phyloP scores from a whole-genome alignment of 2,797 vertebrate species.

The Falco rusticolus region DNA sequence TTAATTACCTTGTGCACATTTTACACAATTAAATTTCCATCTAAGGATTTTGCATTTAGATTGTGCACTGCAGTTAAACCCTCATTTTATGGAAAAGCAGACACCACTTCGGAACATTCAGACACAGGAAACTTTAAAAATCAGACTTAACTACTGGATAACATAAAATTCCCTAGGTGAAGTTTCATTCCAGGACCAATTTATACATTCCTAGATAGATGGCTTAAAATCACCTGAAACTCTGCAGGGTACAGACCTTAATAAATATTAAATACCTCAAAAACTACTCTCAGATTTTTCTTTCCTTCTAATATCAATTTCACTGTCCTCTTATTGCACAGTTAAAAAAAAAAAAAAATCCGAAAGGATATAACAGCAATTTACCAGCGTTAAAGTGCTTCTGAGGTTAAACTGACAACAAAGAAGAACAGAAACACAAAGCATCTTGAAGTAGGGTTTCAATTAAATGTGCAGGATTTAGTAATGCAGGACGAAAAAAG shows the following conservation, averaged over 20 bases:
- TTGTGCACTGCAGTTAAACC: conserved; percentile 66
- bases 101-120: conserved; percentile 33
- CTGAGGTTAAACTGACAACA: conserved; percentile 80
- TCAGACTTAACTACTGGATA: conserved; percentile 78
- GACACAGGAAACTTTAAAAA: conserved; percentile 64
- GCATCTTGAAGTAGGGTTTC: conserved; percentile 82
- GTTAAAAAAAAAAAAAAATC: conserved; percentile 64
- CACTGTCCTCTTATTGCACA: conserved; percentile 48
- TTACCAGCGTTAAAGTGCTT: conserved; percentile 78
- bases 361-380: conserved; percentile 80
- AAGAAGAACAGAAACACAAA: conserved; percentile 76
- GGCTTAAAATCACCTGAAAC: conserved; percentile 75
- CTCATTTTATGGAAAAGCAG: conserved; percentile 54
- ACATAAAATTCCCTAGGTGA: conserved; percentile 73
- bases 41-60: conserved; percentile 76
- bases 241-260: conserved; percentile 67
- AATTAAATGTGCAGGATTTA: conserved; percentile 82
- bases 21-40: conserved; percentile 80
- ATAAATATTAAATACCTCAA: conserved; percentile 83
- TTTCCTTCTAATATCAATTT: conserved; percentile 72
- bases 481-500: conserved; percentile 71
- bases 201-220: conserved; percentile 68
- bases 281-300: conserved; percentile 69
- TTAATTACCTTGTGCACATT: conserved; percentile 78
- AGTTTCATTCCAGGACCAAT: conserved; percentile 74